Base-by-base conservation (phyloP, 2,113 vertebrate species). In the Anhinga anhinga region DNA sequence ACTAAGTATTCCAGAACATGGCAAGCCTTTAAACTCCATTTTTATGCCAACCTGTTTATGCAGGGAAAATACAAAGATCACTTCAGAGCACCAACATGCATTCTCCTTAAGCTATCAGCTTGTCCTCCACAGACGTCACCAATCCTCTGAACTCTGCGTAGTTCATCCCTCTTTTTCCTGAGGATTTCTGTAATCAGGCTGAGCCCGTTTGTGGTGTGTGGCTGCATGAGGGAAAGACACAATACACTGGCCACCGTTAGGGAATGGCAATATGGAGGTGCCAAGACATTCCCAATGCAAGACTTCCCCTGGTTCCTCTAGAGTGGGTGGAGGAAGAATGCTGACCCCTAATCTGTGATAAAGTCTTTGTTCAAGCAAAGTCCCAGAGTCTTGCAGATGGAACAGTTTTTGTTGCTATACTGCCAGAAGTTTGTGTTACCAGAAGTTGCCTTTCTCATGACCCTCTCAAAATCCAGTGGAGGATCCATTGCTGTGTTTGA, bases 401-500 rank as follows among this genome's bases (percentile, higher is more conserved):
- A 66, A 59, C 34, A 47, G 61, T 4, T 42, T 71, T 55, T 58
- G 20, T 47, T 58, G 25, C 61, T 61, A 15, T 49, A 15, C 44
- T 44, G 38, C 25, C 25, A n/a, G n/a, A n/a, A n/a, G n/a, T n/a
- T n/a, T n/a, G n/a, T n/a, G n/a, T 91, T 66, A 99, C 98, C 98
- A 99, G 55, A 98, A 98, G 88, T 98, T 98, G 70, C 98, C 98
- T 77, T 98, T 97, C 15, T 71, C 58, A 56, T 98, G 98, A 1
- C 7, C 58, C 25, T 94, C 96, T 42, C 98, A 98, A 62, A 99
- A 99, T 34, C 98, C 98, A 27, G 98, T 98, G 96, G 98, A 99
- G 36, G 98, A 99, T 4, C 98, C 98, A 23, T 98, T 97, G 1
- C 53, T 40, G 23, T 98, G 98, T 86, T 98, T 98, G 97, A 98